Evolutionary conservation across 37 sponge, comb jelly and placozoan species (phyloP), one percentile per base, ranked within the genome.

Genomic region (Eunapius fragilis): DNA sequence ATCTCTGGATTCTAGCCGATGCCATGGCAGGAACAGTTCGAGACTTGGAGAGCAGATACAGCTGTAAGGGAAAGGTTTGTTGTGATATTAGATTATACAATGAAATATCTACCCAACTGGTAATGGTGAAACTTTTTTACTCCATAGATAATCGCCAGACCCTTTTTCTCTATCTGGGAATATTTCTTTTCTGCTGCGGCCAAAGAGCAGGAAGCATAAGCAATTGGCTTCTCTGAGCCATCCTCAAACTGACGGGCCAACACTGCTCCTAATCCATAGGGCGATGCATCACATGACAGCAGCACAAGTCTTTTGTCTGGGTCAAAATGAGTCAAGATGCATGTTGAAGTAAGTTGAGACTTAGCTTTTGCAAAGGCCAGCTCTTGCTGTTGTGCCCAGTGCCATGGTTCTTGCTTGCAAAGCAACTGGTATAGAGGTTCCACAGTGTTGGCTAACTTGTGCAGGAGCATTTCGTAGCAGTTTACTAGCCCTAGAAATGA

Each of bases 211-310:
- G 87, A 87, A 27, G 87, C 74, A 37, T 49, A 80, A 23, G 73
- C 67, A 13, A 87, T 72, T 73, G 87, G 87, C 31, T 33, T 27
- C 28, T 80, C 80, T 14, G 41, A 31, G 6, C 74, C 74, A 80
- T 87, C 68, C 11, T 58, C 80, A 11, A 19, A n/a, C 2, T 3
- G 0, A 38, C 80, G 87, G 2, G 87, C 80, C 74, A 87, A 25
- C 11, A 87, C 81, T 24, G 87, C 80, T 28, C 80, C 87, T 6
- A 87, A 75, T 33, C 80, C 87, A 72, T 87, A 87, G 2, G 81
- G 81, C 36, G 80, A 87, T 49, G 87, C 87, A 75, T 80, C 81
- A 72, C 74, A 26, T 34, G 14, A 23, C 3, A 31, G n/a, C n/a
- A n/a, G n/a, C n/a, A n/a, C n/a, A n/a, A n/a, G n/a, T n/a, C n/a